phyloP scores from a whole-genome alignment of 2,888 invertebrate species.

The Dryadula phaetusa region DNA sequence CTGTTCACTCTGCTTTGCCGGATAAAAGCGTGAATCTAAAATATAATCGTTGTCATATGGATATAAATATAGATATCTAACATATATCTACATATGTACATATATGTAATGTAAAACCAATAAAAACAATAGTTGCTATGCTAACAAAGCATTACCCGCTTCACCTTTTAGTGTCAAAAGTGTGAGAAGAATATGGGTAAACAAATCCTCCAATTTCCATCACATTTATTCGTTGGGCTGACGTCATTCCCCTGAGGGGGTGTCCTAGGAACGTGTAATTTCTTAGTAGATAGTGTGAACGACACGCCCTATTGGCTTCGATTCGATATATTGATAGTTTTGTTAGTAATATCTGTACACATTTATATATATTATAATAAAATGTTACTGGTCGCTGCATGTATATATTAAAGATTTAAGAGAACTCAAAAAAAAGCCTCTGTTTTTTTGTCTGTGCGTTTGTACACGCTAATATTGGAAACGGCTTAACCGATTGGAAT shows the following conservation, averaged over 20 bases:
- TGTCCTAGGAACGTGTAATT: conserved; percentile 71
- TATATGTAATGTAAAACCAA: conserved; percentile 44
- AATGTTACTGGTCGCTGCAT: too few relatives aligned
- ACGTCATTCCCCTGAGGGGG: conserved; percentile 52
- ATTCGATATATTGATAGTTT: conserved; percentile 65
- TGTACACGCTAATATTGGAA: too few relatives aligned
- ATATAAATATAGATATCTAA: background rate
- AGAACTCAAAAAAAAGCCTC: too few relatives aligned
- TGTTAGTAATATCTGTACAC: conserved; percentile 57
- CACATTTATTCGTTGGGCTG: conserved; percentile 80
- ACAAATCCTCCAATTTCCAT: conserved; percentile 85
- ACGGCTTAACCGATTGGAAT: too few relatives aligned
- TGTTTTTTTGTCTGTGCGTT: too few relatives aligned
- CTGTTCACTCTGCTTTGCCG: too few relatives aligned
- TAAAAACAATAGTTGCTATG: conserved; percentile 62
- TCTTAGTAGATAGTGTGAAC: conserved; percentile 80
- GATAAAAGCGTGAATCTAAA: too few relatives aligned
- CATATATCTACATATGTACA: background rate
- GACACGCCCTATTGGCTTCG: conserved; percentile 72
- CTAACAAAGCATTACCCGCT: conserved; percentile 48
- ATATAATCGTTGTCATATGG: too few relatives aligned
- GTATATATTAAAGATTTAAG: too few relatives aligned
- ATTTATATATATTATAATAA: too few relatives aligned
- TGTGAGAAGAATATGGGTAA: conserved; percentile 84
- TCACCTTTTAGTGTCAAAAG: conserved; percentile 84